These are phyloP conservation scores for Cuniculus paca DNA, from an alignment of 2,797 vertebrate genomes.

Conservation along the genomic window DNA sequence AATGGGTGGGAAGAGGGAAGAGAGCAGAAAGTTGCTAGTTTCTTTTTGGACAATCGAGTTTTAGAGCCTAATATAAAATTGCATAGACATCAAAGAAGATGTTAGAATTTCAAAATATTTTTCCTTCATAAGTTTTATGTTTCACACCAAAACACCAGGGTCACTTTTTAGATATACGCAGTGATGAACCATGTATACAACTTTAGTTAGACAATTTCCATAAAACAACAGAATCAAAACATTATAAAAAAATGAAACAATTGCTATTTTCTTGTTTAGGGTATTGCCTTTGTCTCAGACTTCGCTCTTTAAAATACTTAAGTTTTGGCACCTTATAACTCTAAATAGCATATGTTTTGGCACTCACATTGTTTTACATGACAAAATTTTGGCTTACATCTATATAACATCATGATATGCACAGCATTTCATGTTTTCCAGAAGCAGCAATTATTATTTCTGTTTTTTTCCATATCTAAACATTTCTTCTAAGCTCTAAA, in stretches of 20 bases:
- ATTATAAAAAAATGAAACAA: constrained; percentile 43
- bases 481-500: constrained; percentile 47
- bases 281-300: not conserved
- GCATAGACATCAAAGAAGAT: constrained; percentile 8
- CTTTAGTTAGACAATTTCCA: constrained; percentile 26
- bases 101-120: constrained; percentile 41
- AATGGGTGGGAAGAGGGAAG: not conserved
- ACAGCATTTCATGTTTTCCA: constrained; percentile 48
- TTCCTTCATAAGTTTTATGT: constrained; percentile 43
- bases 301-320: constrained; percentile 32
- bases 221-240: constrained; percentile 17
- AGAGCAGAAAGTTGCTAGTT: not conserved
- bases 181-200: not conserved
- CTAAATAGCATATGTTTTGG: not conserved
- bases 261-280: constrained; percentile 44
- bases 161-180: constrained; percentile 31
- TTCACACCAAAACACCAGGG: not conserved
- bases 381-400: constrained; percentile 41
- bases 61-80: constrained; percentile 44
- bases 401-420: constrained; percentile 24
- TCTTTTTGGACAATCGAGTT: constrained; percentile 37
- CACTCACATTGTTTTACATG: not conserved
- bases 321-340: constrained; percentile 24
- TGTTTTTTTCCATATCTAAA: constrained; percentile 58
- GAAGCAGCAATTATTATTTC: constrained; percentile 54